These are phyloP conservation scores for honey bee (Apis mellifera) DNA, from an alignment of 1,140 invertebrate species.

Conservation along the genomic window DNA sequence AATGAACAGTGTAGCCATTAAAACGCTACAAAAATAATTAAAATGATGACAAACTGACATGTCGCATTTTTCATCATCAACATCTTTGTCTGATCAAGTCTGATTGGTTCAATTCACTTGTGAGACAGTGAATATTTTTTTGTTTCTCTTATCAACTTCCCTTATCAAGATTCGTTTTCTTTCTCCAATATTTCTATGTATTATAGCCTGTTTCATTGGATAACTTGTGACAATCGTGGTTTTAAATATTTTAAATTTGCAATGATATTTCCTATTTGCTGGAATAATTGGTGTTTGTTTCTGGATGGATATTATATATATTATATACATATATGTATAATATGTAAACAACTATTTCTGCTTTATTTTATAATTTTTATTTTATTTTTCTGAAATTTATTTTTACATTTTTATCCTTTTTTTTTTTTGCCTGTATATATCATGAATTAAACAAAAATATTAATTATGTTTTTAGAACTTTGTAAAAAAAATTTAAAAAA, in stretches of 20 bases:
- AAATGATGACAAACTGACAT: conserved; percentile 14
- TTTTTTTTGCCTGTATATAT: background rate
- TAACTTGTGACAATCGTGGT: background rate
- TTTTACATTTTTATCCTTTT: background rate
- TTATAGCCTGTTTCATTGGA: no score
- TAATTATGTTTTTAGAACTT: background rate
- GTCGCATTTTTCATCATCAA: conserved; percentile 25
- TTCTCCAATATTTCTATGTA: background rate
- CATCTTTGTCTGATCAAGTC: background rate
- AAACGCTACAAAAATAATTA: conserved; percentile 7
- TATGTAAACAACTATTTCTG: background rate
- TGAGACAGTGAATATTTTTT: conserved; percentile 46
- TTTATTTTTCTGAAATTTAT: background rate
- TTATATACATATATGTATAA: background rate
- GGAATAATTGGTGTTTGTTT: background rate
- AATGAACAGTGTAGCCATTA: background rate
- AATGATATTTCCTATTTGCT: background rate
- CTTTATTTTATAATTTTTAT: background rate
- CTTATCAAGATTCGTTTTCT: background rate
- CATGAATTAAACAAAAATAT: background rate
- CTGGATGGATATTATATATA: background rate
- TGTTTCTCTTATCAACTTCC: no score
- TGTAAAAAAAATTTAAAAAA: no score
- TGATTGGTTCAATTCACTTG: conserved; percentile 45
- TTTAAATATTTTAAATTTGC: background rate